Evolutionary conservation across 2,797 vertebrate species (phyloP).

Genomic region (Anabacerthia variegaticeps): DNA sequence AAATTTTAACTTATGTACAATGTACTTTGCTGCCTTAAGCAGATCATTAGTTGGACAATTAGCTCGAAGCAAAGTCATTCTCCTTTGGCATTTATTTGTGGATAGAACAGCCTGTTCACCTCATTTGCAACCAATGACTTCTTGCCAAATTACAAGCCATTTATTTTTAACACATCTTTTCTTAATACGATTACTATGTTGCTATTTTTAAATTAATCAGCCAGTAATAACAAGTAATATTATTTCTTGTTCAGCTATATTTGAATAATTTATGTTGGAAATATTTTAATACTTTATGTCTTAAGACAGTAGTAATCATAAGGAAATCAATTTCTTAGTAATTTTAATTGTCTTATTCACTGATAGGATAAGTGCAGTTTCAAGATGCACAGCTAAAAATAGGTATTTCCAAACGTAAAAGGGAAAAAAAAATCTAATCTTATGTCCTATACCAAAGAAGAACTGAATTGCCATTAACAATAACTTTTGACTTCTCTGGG

Average conservation of each 20-base stretch:
- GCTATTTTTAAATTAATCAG: not conserved
- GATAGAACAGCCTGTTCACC: not conserved
- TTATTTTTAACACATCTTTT: not conserved
- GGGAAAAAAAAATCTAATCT: not conserved
- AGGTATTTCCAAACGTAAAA: not conserved
- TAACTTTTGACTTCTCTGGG: not conserved
- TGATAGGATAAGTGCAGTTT: fast-evolving
- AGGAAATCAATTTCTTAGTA: not conserved
- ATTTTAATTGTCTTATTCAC: not conserved
- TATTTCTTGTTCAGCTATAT: not conserved
- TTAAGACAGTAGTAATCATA: not conserved
- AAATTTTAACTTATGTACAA: not conserved
- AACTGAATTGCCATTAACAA: not conserved
- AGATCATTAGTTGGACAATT: not conserved
- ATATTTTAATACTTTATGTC: not conserved
- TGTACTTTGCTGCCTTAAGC: not conserved
- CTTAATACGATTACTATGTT: not conserved
- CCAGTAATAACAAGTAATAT: not conserved
- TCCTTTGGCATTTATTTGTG: not conserved
- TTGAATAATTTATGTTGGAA: not conserved
- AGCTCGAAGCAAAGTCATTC: not conserved
- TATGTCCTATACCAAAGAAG: not conserved
- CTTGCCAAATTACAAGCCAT: not conserved
- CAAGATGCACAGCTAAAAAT: not conserved
- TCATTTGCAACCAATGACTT: not conserved